Evolutionary conservation across 2,888 invertebrate species (phyloP), one percentile per base, ranked within the genome.

Genomic region (Rhagium mordax): DNA sequence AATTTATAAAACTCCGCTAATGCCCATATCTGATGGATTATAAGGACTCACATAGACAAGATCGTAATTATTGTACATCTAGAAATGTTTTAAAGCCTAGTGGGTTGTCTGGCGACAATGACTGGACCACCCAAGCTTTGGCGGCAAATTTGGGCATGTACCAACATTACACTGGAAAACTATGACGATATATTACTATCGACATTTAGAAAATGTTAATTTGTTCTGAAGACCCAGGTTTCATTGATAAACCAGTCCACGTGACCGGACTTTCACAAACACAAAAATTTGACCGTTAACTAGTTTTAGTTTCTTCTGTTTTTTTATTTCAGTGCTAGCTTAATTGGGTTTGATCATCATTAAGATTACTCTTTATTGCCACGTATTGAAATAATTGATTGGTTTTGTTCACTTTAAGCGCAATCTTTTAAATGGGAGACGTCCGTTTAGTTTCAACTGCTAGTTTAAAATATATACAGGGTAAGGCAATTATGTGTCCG

Each of bases 11-110:
- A 21, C 57, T 27, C 67, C 20, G 8, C 55, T 57, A 67, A 67
- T 47, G 57, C 67, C 57, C 16, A 67, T 67, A 67, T 67, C 67
- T 67, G 67, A 67, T 67, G 57, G 67, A 67, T 67, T 67, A 57
- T 57, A 57, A n/a, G 20, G 57, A 24, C 55, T 41, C 21, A 21
- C 6, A 67, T 41, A 15, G 57, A 48, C 21, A 18, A 67, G 41
- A 29, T 57, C 57, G 57, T 51, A 67, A 67, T 67, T 67, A 57
- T 57, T 67, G 33, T 57, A 57, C 57, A 47, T 57, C 67, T 41
- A 47, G 24, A 57, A 57, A 57, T 47, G 20, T 57, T 67, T 47
- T 20, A 21, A 55, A 33, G 53, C 53, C 20, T 24, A 33, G 53
- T 65, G 53, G 65, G 49, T n/a, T 4, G 53, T 13, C 53, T 53